Evolutionary conservation across 2,797 vertebrate genomes (phyloP).

Genomic region (Hyperoplus lanceolatus): DNA sequence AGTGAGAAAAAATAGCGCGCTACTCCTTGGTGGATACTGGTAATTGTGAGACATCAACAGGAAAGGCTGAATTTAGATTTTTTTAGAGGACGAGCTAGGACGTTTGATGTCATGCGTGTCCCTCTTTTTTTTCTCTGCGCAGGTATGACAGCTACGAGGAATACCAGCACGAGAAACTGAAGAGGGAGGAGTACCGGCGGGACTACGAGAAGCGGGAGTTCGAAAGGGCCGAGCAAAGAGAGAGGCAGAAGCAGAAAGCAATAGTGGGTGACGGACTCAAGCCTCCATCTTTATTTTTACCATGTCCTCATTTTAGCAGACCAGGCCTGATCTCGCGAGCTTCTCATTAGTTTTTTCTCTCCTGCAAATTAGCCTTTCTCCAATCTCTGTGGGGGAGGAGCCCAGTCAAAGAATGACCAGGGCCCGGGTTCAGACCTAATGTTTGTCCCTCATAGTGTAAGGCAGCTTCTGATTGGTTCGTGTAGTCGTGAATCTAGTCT

Average conservation of each 20-base stretch:
- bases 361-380: too few species aligned
- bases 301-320: conserved; percentile 9
- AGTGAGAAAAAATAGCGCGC: not conserved
- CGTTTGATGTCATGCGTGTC: conserved; percentile 24
- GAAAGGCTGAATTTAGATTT: conserved; percentile 2
- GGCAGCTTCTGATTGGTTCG: too few species aligned
- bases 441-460: too few species aligned
- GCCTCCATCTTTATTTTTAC: conserved; percentile 12
- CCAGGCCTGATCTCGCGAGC: too few species aligned
- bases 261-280: conserved; percentile 88
- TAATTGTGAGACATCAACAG: conserved; percentile 37
- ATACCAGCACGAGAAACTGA: conserved; percentile 96
- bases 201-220: conserved; percentile 95
- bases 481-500: too few species aligned
- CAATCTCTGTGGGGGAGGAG: too few species aligned
- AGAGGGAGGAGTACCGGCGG: conserved; percentile 93
- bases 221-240: conserved; percentile 94
- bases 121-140: conserved; percentile 14
- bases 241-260: conserved; percentile 94
- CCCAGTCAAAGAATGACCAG: too few species aligned
- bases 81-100: conserved; percentile 33
- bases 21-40: conserved; percentile 45
- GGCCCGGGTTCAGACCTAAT: too few species aligned
- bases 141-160: conserved; percentile 99
- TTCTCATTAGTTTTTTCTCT: too few species aligned